phyloP scores from a whole-genome alignment of 2,888 invertebrate genomes.

The Drosophila pegasa region DNA sequence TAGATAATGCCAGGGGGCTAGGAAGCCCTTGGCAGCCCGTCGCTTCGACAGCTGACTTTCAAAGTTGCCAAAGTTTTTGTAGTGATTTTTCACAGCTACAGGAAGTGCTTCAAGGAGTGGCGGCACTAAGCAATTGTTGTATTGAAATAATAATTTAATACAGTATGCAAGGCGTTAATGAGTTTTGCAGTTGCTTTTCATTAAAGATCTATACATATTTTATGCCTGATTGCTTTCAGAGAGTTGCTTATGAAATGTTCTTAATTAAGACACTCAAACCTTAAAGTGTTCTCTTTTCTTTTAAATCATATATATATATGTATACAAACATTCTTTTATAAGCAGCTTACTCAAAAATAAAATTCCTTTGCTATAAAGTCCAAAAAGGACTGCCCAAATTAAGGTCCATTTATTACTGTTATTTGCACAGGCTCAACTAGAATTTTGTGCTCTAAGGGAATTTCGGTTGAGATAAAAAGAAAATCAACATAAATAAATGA shows the following conservation, averaged over 20 bases:
- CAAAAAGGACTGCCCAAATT: slow-evolving; percentile 3
- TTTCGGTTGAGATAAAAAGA: too few relatives aligned
- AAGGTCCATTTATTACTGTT: slow-evolving; percentile 14
- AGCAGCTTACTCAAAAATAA: slow-evolving; percentile 13
- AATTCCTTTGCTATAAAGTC: background rate
- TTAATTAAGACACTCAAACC: background rate
- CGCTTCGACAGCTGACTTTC: slow-evolving; percentile 50
- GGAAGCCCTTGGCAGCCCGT: slow-evolving; percentile 3
- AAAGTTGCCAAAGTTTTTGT: slow-evolving; percentile 48
- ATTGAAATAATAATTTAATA: slow-evolving; percentile 47
- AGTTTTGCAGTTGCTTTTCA: slow-evolving; percentile 45
- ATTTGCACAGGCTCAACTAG: slow-evolving; percentile 18
- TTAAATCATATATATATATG: background rate
- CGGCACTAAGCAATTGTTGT: slow-evolving; percentile 28
- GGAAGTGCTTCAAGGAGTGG: slow-evolving; percentile 3
- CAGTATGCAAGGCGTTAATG: slow-evolving; percentile 53
- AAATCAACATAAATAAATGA: too few relatives aligned
- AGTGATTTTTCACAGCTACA: slow-evolving; percentile 49
- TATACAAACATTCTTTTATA: background rate
- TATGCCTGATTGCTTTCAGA: slow-evolving; percentile 1
- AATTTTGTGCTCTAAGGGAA: background rate
- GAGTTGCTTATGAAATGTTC: background rate
- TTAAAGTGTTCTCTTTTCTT: background rate
- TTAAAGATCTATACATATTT: slow-evolving; percentile 40
- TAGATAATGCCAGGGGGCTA: background rate